Conservation (phyloP, 2,888 invertebrate species). For the Podotricha telesiphe region DNA sequence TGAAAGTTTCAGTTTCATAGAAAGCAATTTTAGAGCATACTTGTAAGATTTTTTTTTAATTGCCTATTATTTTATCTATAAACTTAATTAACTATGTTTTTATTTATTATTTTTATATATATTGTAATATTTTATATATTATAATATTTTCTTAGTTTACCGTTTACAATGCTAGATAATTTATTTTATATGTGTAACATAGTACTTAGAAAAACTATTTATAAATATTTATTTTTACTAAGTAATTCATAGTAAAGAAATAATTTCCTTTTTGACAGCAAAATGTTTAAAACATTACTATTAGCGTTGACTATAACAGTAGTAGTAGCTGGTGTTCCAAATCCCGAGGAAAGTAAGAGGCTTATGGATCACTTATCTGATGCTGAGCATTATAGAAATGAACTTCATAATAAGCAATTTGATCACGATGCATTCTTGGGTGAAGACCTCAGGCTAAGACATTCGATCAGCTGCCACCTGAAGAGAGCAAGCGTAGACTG, state of each 20-base stretch:
- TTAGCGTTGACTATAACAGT: constrained; percentile 69
- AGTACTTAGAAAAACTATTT: not conserved
- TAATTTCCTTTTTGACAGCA: constrained; percentile 33
- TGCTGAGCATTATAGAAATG: constrained; percentile 90
- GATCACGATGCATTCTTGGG: constrained; percentile 99
- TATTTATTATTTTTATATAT: too few species aligned
- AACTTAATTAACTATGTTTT: not conserved
- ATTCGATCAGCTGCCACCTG: constrained; percentile 96
- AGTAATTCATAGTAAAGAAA: not conserved
- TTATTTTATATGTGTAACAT: not conserved
- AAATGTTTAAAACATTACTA: constrained; percentile 69
- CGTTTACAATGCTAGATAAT: not conserved
- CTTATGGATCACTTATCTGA: constrained; percentile 89
- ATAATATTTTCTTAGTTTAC: not conserved
- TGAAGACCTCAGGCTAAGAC: constrained; percentile 95
- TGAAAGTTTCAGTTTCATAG: constrained; percentile 38
- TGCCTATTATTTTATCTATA: not conserved
- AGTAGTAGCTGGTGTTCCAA: constrained; percentile 85
- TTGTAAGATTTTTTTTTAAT: constrained; percentile 39
- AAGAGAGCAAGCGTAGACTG: constrained; percentile 95
- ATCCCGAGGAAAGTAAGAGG: constrained; percentile 87
- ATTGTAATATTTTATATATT: not conserved
- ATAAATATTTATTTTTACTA: not conserved
- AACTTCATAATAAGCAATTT: constrained; percentile 93
- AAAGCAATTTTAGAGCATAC: constrained; percentile 44